Conservation (phyloP, 2,888 invertebrate genomes). For the Tetragonula carbonaria region DNA sequence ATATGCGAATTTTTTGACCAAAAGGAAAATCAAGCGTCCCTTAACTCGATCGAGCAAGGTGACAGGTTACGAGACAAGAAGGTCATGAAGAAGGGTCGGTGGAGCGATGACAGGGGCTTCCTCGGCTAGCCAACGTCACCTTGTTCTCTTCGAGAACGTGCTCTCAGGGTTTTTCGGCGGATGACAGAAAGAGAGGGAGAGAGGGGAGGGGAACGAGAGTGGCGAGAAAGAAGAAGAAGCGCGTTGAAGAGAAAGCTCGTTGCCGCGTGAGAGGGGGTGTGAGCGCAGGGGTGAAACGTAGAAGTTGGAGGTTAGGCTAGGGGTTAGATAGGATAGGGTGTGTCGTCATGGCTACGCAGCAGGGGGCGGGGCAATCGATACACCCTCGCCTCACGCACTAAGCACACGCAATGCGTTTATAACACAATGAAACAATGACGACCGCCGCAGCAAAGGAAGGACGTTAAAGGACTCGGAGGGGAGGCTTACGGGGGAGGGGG, state of each 20-base stretch:
- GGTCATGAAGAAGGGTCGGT: constrained; percentile 61
- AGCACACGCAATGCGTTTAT: constrained; percentile 80
- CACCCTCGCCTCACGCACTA: constrained; percentile 87
- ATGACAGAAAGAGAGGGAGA: neutral
- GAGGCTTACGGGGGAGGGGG: constrained; percentile 40
- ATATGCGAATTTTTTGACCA: neutral
- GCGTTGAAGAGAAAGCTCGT: constrained; percentile 40
- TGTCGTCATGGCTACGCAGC: constrained; percentile 87
- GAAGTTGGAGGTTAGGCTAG: constrained; percentile 79
- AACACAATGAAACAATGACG: constrained; percentile 81
- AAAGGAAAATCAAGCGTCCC: neutral
- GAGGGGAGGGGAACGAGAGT: neutral
- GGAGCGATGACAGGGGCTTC: constrained; percentile 62
- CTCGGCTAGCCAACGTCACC: constrained; percentile 56
- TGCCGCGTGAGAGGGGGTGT: constrained; percentile 26
- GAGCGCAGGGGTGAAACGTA: constrained; percentile 65
- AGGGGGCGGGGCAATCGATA: constrained; percentile 89
- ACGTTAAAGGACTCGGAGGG: constrained; percentile 52
- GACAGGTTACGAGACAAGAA: constrained; percentile 54
- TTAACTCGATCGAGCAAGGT: constrained; percentile 44
- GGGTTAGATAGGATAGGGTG: constrained; percentile 82
- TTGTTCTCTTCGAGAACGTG: constrained; percentile 55
- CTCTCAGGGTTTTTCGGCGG: constrained; percentile 31
- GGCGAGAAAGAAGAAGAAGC: constrained; percentile 18
- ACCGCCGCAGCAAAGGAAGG: constrained; percentile 72